A percentile compares a stretch with the other conserved stretches of the same genome.
Evolutionary conservation across 1,140 invertebrate genomes (phyloP).

Genomic region (Pogonomyrmex californicus): DNA sequence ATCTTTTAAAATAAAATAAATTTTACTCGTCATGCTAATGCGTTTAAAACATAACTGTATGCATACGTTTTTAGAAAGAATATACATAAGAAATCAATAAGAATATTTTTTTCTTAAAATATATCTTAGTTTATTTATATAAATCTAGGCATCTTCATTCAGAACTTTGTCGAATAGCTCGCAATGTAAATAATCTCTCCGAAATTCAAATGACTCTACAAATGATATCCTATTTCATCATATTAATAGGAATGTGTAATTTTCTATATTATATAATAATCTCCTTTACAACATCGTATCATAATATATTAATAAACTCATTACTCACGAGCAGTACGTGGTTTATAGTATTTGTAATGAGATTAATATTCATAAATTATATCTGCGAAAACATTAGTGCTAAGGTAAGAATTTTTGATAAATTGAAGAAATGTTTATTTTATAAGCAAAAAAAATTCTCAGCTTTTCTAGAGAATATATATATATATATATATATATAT

Average conservation of each 20-base stretch:
- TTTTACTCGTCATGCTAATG: no score
- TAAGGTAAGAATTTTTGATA: conserved; percentile 11
- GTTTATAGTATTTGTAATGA: background rate
- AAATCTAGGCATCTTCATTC: background rate
- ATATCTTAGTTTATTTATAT: background rate
- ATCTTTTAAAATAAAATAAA: no score
- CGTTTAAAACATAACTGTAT: no score
- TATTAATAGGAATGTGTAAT: background rate
- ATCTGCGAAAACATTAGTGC: background rate
- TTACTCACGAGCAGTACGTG: background rate
- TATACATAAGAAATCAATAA: no score
- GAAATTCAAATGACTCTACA: conserved; percentile 24
- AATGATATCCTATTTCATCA: background rate
- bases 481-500: no score
- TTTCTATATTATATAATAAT: background rate
- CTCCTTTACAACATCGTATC: background rate
- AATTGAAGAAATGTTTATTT: background rate
- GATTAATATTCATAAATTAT: background rate
- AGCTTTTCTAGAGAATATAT: no score
- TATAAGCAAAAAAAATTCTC: background rate
- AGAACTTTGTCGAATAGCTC: conserved; percentile 9
- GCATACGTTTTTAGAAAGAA: no score
- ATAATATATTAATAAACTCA: background rate
- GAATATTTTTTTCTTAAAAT: no score
- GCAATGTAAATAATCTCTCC: background rate